Evolutionary conservation across 2,888 invertebrate species (phyloP).

Genomic region (Harpalus rubripes): DNA sequence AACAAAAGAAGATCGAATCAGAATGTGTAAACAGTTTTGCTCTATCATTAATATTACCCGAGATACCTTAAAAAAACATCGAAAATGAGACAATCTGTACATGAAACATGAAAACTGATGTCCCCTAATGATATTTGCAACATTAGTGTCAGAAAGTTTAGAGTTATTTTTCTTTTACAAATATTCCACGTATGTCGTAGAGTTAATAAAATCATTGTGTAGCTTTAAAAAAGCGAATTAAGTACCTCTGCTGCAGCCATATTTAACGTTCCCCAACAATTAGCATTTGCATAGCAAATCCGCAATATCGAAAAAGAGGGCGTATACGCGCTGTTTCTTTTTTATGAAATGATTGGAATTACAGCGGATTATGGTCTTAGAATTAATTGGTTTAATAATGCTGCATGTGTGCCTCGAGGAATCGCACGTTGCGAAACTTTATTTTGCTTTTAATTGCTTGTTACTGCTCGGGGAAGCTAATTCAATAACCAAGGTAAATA

Average conservation of each 20-base stretch:
- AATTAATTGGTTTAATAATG: conserved; percentile 76
- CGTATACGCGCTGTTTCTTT: conserved; percentile 52
- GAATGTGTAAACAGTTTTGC: no score
- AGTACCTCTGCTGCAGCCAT: conserved; percentile 68
- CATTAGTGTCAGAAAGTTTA: not conserved
- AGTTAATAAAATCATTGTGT: conserved; percentile 68
- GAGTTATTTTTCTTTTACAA: not conserved
- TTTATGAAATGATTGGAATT: conserved; percentile 74
- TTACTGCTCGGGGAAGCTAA: conserved; percentile 37
- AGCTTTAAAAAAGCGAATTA: conserved; percentile 68
- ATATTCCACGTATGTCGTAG: conserved; percentile 64
- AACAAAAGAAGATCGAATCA: no score
- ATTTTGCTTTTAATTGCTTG: conserved; percentile 48
- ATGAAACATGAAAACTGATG: not conserved
- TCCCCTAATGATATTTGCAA: not conserved
- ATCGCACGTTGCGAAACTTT: conserved; percentile 49
- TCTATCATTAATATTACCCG: no score
- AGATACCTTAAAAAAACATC: no score
- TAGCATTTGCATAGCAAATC: conserved; percentile 77
- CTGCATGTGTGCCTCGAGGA: conserved; percentile 64
- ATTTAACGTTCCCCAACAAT: conserved; percentile 73
- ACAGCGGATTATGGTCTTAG: conserved; percentile 74
- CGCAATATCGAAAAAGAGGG: conserved; percentile 68
- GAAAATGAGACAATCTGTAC: no score
- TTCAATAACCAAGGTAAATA: conserved; percentile 57